Percentiles rank a stretch among this genome's conserved stretches.
Conservation (phyloP, 2,888 invertebrate genomes). For the Tolmerus cingulatus region DNA sequence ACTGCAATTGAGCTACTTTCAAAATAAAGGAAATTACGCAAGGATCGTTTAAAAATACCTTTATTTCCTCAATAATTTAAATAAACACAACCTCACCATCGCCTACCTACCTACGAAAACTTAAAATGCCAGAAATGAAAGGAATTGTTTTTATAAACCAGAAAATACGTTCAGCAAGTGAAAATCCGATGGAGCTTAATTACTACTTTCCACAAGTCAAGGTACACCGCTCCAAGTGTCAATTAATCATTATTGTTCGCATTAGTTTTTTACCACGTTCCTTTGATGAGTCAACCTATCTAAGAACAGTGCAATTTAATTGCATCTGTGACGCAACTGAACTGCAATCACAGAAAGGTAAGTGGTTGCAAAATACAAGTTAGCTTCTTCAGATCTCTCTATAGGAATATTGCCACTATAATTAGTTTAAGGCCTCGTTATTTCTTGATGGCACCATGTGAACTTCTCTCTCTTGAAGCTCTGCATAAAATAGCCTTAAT, state of each 20-base stretch:
- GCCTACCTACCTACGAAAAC: neutral
- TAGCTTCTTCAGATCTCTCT: neutral
- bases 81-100: neutral
- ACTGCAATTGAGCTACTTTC: neutral
- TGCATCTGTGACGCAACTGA: constrained; percentile 8
- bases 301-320: neutral
- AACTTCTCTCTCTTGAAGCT: neutral
- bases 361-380: neutral
- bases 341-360: neutral
- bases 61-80: neutral
- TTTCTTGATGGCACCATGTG: neutral
- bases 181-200: neutral
- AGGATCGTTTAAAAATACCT: neutral
- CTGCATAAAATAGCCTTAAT: constrained; percentile 8
- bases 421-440: constrained; percentile 23
- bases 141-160: neutral
- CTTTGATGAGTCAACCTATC: neutral
- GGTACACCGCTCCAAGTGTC: neutral
- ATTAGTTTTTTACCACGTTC: neutral
- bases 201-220: constrained; percentile 6
- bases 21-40: neutral
- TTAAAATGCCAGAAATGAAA: neutral
- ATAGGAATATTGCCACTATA: neutral
- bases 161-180: neutral
- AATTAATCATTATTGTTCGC: constrained; percentile 8